Conservation (phyloP, 1,140 invertebrate genomes). For the Chlorops oryzae region DNA sequence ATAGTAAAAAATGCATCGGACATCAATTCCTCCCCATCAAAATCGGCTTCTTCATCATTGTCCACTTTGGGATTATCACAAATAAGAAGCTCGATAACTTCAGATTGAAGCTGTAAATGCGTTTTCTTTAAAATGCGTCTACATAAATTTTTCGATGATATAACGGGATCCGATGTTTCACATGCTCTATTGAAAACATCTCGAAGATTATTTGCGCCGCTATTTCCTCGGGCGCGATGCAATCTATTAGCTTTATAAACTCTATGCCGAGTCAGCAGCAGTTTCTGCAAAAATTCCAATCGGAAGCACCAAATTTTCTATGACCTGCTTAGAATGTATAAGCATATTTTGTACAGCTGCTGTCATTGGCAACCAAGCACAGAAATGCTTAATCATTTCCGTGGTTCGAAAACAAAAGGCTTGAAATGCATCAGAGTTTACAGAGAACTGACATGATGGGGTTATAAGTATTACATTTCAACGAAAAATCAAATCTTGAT, state of each 20-base stretch:
- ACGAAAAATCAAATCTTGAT: slow-evolving; percentile 19
- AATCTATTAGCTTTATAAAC: slow-evolving; percentile 4
- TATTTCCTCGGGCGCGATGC: slow-evolving; percentile 4
- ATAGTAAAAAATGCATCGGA: too few species aligned
- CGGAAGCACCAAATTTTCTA: slow-evolving; percentile 16
- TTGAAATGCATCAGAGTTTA: slow-evolving; percentile 6
- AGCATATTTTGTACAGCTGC: slow-evolving; percentile 14
- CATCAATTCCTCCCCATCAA: too few species aligned
- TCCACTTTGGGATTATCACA: too few species aligned
- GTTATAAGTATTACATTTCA: slow-evolving; percentile 5
- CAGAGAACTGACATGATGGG: slow-evolving; percentile 6
- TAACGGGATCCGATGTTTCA: too few species aligned
- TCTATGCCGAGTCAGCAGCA: slow-evolving; percentile 10
- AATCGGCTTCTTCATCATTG: too few species aligned
- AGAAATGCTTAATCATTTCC: slow-evolving; percentile 1
- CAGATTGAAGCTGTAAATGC: too few species aligned
- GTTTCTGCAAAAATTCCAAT: slow-evolving; percentile 15
- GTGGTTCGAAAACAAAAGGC: slow-evolving; percentile 3
- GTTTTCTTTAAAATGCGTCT: too few species aligned
- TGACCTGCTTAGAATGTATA: slow-evolving; percentile 7
- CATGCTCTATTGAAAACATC: too few species aligned
- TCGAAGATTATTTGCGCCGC: slow-evolving; percentile 3
- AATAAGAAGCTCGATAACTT: too few species aligned
- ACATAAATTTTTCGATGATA: too few species aligned
- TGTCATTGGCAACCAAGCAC: slow-evolving; percentile 16